These are phyloP conservation scores for Elaeidobius kamerunicus DNA, from an alignment of 2,888 invertebrate genomes.

Conservation along the genomic window DNA sequence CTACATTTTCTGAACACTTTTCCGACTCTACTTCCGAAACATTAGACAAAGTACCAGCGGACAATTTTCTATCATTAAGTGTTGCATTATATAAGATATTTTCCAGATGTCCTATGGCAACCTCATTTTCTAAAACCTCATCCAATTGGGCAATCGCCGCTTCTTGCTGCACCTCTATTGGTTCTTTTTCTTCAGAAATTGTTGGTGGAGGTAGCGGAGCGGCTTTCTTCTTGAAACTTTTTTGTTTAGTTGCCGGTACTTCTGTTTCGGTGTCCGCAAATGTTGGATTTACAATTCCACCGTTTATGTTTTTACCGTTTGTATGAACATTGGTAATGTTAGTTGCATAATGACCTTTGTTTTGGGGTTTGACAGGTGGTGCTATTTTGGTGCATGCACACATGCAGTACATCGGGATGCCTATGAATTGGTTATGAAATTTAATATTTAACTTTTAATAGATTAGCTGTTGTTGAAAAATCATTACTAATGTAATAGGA, in stretches of 20 bases:
- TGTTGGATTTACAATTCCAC: slow-evolving; percentile 30
- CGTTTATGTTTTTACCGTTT: slow-evolving; percentile 2
- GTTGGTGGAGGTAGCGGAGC: slow-evolving; percentile 28
- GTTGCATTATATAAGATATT: slow-evolving; percentile 19
- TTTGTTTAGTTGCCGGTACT: slow-evolving; percentile 1
- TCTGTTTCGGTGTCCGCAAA: slow-evolving; percentile 24
- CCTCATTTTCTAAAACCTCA: slow-evolving; percentile 35
- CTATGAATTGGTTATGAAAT: slow-evolving; percentile 35
- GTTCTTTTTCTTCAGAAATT: slow-evolving; percentile 26
- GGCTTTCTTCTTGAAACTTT: slow-evolving; percentile 27
- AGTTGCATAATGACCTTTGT: slow-evolving; percentile 16
- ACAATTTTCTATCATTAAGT: slow-evolving; percentile 36
- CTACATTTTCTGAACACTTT: slow-evolving; percentile 56
- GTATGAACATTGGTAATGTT: slow-evolving; percentile 25
- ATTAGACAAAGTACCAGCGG: slow-evolving; percentile 38
- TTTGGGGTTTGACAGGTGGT: slow-evolving; percentile 13
- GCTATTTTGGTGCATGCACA: slow-evolving; percentile 31
- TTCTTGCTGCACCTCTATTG: slow-evolving; percentile 31
- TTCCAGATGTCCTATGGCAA: slow-evolving; percentile 26
- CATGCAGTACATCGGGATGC: slow-evolving; percentile 44
- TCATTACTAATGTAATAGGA: too few species aligned
- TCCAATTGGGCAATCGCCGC: slow-evolving; percentile 34
- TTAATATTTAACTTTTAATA: too few species aligned
- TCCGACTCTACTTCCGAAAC: slow-evolving; percentile 33
- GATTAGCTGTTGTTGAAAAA: too few species aligned